Percentiles rank a stretch among this genome's conserved stretches.
Conservation (phyloP, 1,140 invertebrate species). For the Aradophagus sp. region DNA sequence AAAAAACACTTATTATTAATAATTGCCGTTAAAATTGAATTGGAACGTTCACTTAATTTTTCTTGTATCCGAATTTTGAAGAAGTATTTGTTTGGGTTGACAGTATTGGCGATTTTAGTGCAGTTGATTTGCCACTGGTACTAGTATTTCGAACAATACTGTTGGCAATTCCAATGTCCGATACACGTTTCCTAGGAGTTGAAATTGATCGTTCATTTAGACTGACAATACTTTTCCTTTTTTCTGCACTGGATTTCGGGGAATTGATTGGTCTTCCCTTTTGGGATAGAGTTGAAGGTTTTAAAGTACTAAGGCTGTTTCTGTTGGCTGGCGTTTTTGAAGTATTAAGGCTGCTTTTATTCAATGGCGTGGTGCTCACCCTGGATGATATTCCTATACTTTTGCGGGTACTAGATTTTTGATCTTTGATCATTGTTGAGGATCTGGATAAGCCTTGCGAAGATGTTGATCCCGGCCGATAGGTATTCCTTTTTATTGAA, state of each 20-base stretch:
- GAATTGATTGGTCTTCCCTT: neutral
- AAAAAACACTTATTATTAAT: too few species aligned
- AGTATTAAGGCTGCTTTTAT: neutral
- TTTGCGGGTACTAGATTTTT: constrained; percentile 6
- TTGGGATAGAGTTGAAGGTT: neutral
- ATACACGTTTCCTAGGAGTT: constrained; percentile 13
- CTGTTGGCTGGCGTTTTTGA: neutral
- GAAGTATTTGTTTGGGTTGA: neutral
- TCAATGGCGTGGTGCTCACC: neutral
- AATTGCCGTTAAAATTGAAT: constrained; percentile 1
- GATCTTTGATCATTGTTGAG: constrained; percentile 5
- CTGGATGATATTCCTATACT: constrained; percentile 5
- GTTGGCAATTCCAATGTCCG: constrained; percentile 3
- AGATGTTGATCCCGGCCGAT: constrained; percentile 5
- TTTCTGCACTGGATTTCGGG: constrained; percentile 9
- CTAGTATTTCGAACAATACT: neutral
- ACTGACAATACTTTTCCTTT: constrained; percentile 2
- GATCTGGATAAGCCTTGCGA: constrained; percentile 15
- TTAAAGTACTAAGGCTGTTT: neutral
- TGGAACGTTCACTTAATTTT: too few species aligned
- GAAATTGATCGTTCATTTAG: constrained; percentile 5
- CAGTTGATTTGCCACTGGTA: neutral
- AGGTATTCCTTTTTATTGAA: neutral
- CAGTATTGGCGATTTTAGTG: constrained; percentile 1
- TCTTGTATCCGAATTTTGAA: constrained; percentile 19